Evolutionary conservation across 2,797 vertebrate genomes (phyloP), one percentile per base, ranked within the genome.

Genomic region (Enteromius mattozi): DNA sequence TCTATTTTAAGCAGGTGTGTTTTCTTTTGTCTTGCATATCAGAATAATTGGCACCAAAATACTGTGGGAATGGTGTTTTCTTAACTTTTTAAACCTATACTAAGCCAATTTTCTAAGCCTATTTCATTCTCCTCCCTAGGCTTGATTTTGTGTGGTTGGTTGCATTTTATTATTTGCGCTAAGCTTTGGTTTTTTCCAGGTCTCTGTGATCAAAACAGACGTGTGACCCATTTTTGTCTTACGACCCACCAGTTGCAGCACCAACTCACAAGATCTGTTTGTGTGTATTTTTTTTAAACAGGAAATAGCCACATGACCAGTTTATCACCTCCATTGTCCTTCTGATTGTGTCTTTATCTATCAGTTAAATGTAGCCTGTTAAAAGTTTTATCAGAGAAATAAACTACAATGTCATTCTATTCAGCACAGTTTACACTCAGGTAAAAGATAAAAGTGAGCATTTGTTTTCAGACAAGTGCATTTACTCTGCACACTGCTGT

Each of bases 241-340:
- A 1, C 63, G 19, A 5, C 78, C 63, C 45, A 49, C 42, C 19
- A 6, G 42, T 66, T 76, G 56, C 12, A 65, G 40, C 61, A 80
- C 63, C 42, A 80, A 14, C 30, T 68, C 45, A 37, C 79, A 80
- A 80, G 79, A 80, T 70, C 33, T 24, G 6, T 56, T 13, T 47
- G 45, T 47, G 42, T 42, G 65, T n/a, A 2, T 54, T 47, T 12
- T 7, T 69, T 66, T 51, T 6, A 69, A 80, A 69, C 79, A 80
- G 79, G 79, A 80, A 80, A 70, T 80, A 40, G 65, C 78, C 78
- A 69, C 78, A 80, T 69, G 78, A 75, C 56, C 70, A 66, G 81
- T 82, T 82, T 74, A 75, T 82, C 70, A 75, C 59, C 33, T 17
- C 65, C 5, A 56, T 70, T 80, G 79, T 56, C 65, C 66, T 70